Evolutionary conservation across 2,888 invertebrate genomes (phyloP).

Genomic region (Caenorhabditis sinica): DNA sequence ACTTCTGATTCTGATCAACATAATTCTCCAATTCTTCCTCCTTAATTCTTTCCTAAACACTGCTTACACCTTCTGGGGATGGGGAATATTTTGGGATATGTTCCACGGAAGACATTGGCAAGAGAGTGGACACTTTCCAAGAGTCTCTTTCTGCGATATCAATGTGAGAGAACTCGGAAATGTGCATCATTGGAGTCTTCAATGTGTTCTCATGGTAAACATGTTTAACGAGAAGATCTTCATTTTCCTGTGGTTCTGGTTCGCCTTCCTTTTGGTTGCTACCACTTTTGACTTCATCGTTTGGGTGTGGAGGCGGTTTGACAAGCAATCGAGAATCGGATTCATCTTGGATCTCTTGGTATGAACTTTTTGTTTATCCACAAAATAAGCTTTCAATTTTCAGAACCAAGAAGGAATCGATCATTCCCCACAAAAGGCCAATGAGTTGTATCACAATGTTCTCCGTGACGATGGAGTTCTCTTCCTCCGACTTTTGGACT

Average conservation of each 20-base stretch:
- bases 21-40: slow-evolving; percentile 71
- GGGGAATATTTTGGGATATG: slow-evolving; percentile 83
- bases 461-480: slow-evolving; percentile 76
- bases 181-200: slow-evolving; percentile 79
- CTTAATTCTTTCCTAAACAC: slow-evolving; percentile 77
- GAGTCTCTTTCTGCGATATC: slow-evolving; percentile 82
- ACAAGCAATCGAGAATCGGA: slow-evolving; percentile 45
- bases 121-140: slow-evolving; percentile 83
- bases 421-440: slow-evolving; percentile 28
- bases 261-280: slow-evolving; percentile 73
- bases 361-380: neutral
- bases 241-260: slow-evolving; percentile 83
- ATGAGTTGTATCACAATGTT: slow-evolving; percentile 49
- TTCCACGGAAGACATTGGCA: slow-evolving; percentile 82
- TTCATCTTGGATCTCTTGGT: slow-evolving; percentile 71
- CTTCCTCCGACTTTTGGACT: slow-evolving; percentile 71
- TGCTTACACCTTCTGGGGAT: slow-evolving; percentile 83
- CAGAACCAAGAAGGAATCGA: slow-evolving; percentile 62
- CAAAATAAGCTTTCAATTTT: neutral
- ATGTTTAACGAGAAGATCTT: slow-evolving; percentile 84
- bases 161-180: slow-evolving; percentile 79
- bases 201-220: slow-evolving; percentile 83
- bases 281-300: slow-evolving; percentile 74
- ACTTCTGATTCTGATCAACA: slow-evolving; percentile 68
- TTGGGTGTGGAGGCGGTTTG: slow-evolving; percentile 75